phyloP scores from a whole-genome alignment of 2,113 vertebrate species.

The Mesembrinibis cayennensis region DNA sequence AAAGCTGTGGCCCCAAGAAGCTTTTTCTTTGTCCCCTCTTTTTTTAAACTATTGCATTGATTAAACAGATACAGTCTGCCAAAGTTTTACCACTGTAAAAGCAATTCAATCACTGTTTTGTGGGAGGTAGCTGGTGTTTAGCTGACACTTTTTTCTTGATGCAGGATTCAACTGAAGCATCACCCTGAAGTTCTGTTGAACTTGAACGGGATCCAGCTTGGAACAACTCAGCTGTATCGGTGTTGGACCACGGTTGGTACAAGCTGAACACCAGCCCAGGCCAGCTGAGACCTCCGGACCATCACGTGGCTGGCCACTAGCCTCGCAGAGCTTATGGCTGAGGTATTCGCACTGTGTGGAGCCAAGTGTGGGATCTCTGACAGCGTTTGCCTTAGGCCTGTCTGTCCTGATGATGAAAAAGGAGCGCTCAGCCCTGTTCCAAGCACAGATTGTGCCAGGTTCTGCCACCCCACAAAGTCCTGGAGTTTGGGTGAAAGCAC shows the following conservation, averaged over 20 bases:
- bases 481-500: not conserved
- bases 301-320: constrained; percentile 9
- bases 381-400: not conserved
- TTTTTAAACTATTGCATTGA: not conserved
- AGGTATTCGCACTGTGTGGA: not conserved
- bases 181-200: not conserved
- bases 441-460: not conserved
- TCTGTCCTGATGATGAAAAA: not conserved
- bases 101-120: not conserved
- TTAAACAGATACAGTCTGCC: not conserved
- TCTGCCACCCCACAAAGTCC: not conserved
- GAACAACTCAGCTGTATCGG: not conserved
- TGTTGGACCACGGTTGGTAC: not conserved
- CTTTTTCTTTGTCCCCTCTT: no score
- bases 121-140: not conserved
- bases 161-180: not conserved
- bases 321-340: not conserved
- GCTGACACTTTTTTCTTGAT: not conserved
- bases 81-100: not conserved
- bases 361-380: not conserved
- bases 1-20: not conserved
- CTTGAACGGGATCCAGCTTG: not conserved
- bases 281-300: constrained; percentile 11
- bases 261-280: not conserved
- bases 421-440: not conserved